Conservation (phyloP, 2,888 invertebrate species). For the Phorcus lineatus region DNA sequence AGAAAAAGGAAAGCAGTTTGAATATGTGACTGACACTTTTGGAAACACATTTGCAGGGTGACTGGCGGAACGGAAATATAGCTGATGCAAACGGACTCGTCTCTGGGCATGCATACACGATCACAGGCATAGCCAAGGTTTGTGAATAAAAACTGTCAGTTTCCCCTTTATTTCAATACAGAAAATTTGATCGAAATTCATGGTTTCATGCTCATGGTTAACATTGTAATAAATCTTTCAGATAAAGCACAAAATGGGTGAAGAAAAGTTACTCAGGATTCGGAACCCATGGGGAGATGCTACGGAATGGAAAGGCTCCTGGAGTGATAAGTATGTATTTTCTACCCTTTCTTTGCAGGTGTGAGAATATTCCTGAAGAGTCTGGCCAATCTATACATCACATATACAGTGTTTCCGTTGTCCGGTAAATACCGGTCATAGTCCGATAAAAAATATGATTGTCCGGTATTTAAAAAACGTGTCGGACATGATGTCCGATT, state of each 20-base stretch:
- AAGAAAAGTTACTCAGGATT: slow-evolving; percentile 74
- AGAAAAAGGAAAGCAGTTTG: too few species aligned
- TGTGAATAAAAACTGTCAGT: slow-evolving; percentile 20
- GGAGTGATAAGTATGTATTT: slow-evolving; percentile 75
- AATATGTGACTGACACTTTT: too few species aligned
- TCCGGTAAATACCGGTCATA: too few species aligned
- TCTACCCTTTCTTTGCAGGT: background rate
- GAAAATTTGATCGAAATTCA: too few species aligned
- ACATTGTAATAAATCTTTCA: too few species aligned
- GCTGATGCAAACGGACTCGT: slow-evolving; percentile 76
- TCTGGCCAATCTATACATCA: background rate
- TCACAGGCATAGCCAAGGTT: slow-evolving; percentile 75
- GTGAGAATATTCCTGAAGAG: too few species aligned
- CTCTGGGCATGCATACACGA: slow-evolving; percentile 77
- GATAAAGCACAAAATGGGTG: slow-evolving; percentile 61
- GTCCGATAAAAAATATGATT: too few species aligned
- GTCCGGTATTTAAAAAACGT: too few species aligned
- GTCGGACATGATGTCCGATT: too few species aligned
- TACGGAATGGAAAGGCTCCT: slow-evolving; percentile 77
- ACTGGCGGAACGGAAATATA: slow-evolving; percentile 71
- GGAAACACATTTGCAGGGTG: slow-evolving; percentile 71
- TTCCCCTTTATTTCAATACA: background rate
- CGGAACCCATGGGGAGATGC: slow-evolving; percentile 77
- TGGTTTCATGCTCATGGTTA: too few species aligned
- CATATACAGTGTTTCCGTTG: too few species aligned